Evolutionary conservation across 2,113 vertebrate genomes (phyloP).

Genomic region (Camelus bactrianus): DNA sequence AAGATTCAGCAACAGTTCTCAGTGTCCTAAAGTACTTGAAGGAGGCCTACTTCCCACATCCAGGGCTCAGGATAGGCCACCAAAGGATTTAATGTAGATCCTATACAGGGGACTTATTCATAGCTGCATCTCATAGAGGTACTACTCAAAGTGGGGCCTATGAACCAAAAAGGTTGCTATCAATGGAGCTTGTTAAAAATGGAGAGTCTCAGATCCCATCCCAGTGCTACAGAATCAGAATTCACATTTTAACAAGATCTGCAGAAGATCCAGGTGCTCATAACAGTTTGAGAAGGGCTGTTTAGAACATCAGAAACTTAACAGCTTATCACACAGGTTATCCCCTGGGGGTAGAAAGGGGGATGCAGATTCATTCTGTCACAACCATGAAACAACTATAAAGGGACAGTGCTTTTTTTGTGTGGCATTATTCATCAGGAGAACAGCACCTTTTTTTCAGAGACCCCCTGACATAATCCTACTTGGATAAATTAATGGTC

Average conservation of each 20-base stretch:
- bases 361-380: not conserved
- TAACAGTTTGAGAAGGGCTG: not conserved
- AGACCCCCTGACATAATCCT: not conserved
- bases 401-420: not conserved
- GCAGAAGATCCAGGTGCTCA: not conserved
- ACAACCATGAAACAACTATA: not conserved
- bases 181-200: not conserved
- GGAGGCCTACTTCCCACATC: not conserved
- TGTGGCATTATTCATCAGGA: not conserved
- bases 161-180: not conserved
- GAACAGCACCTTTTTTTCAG: not conserved
- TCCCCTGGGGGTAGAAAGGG: not conserved
- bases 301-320: conserved; percentile 3
- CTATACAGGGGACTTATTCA: not conserved
- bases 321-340: not conserved
- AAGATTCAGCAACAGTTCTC: not conserved
- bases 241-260: not conserved
- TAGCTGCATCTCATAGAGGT: not conserved
- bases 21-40: not conserved
- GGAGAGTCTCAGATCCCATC: not conserved
- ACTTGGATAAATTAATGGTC: not conserved
- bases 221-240: not conserved
- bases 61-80: not conserved
- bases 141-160: not conserved
- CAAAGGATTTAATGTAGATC: not conserved